phyloP scores from a whole-genome alignment of 2,888 invertebrate species.

The Lomographa bimaculata region DNA sequence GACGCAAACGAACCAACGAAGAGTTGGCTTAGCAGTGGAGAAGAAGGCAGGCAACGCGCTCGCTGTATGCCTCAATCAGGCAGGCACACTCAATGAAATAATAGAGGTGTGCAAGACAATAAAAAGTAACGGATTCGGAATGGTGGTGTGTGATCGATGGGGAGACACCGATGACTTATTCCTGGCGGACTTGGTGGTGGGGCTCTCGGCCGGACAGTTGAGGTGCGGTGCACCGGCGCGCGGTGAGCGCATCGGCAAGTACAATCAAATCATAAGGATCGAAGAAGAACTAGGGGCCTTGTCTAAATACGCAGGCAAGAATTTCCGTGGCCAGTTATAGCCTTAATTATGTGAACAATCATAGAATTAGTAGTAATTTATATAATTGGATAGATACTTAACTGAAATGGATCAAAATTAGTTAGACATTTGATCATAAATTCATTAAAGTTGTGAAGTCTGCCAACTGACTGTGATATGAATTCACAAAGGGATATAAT shows the following conservation, averaged over 20 bases:
- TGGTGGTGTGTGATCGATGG: constrained; percentile 81
- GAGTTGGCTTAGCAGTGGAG: constrained; percentile 95
- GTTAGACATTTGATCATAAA: too few relatives aligned
- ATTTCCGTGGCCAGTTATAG: constrained; percentile 93
- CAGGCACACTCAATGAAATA: constrained; percentile 98
- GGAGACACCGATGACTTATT: constrained; percentile 99
- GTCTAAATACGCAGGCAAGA: constrained; percentile 97
- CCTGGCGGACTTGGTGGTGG: constrained; percentile 98
- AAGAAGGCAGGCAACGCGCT: constrained; percentile 97
- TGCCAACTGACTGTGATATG: too few relatives aligned
- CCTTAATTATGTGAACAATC: too few relatives aligned
- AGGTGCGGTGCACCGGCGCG: constrained; percentile 99
- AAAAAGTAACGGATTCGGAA: constrained; percentile 98
- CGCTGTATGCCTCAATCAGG: constrained; percentile 97
- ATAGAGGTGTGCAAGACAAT: constrained; percentile 96
- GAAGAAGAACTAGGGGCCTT: constrained; percentile 97
- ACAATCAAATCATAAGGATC: constrained; percentile 98
- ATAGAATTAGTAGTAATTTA: too few relatives aligned
- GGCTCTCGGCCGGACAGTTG: constrained; percentile 98
- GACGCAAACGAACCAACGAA: constrained; percentile 94
- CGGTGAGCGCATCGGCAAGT: constrained; percentile 97
- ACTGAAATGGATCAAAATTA: too few relatives aligned
- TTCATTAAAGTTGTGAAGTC: too few relatives aligned
- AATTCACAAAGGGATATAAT: too few relatives aligned
- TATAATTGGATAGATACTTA: too few relatives aligned